Percentiles rank a stretch among this genome's conserved stretches.
phyloP scores from a whole-genome alignment of 1,140 invertebrate species.

The Steinernema khuongi region DNA sequence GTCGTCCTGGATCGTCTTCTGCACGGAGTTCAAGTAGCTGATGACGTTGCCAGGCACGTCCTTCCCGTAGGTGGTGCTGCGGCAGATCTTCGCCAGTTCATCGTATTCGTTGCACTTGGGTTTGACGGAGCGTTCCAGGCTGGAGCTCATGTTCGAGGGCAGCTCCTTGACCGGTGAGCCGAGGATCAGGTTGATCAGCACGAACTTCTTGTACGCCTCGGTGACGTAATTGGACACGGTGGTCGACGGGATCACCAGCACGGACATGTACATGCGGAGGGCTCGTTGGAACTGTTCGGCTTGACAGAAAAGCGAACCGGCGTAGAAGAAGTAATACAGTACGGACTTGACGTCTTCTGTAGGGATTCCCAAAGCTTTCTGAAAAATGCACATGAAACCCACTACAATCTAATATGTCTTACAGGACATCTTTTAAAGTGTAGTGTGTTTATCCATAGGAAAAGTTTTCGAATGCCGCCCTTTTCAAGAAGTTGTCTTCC shows the following conservation, averaged over 20 bases:
- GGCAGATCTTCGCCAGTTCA: background rate
- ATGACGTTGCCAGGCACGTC: background rate
- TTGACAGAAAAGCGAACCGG: background rate
- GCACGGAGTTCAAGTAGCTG: background rate
- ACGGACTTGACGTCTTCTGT: background rate
- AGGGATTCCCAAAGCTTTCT: background rate
- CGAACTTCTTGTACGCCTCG: background rate
- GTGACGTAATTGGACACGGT: background rate
- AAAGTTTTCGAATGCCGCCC: no score
- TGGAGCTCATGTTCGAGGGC: background rate
- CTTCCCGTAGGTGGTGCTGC: background rate
- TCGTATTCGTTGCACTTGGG: background rate
- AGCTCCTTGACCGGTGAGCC: background rate
- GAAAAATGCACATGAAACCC: no score
- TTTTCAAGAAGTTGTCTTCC: no score
- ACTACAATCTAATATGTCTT: no score
- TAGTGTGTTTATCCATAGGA: background rate
- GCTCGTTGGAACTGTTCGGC: background rate
- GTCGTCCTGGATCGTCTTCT: background rate
- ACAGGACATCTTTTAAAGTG: no score
- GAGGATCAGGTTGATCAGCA: background rate
- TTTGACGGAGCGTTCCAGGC: background rate
- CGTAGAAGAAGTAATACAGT: background rate
- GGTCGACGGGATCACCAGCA: background rate
- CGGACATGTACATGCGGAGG: background rate